Conservation (phyloP, 2,113 vertebrate species). For the Natator depressus region DNA sequence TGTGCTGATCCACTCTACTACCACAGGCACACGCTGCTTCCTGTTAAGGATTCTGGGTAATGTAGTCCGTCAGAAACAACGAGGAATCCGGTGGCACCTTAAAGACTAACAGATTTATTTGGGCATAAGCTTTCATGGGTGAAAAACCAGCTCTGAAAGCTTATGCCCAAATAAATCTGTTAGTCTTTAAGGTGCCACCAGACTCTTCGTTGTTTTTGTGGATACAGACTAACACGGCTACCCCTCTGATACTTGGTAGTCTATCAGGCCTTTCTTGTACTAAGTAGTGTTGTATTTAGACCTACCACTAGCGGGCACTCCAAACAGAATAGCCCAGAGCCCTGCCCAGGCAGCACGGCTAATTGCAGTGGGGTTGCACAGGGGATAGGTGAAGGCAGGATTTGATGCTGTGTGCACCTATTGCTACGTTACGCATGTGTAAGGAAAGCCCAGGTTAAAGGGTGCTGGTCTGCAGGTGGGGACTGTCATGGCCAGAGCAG, state of each 20-base stretch:
- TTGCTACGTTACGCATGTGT: background rate
- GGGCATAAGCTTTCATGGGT: no score
- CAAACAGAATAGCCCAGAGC: background rate
- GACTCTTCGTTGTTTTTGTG: no score
- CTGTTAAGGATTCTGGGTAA: background rate
- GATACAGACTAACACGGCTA: no score
- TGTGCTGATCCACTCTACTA: background rate
- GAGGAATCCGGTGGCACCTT: no score
- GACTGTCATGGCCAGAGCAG: background rate
- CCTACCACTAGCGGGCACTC: background rate
- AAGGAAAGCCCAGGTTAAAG: background rate
- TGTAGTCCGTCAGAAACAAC: background rate
- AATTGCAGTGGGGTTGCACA: background rate
- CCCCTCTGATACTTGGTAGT: no score
- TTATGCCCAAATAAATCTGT: no score
- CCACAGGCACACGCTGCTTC: background rate
- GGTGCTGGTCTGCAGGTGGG: background rate
- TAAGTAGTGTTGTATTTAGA: background rate
- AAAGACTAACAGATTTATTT: no score
- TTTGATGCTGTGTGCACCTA: background rate
- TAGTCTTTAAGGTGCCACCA: no score
- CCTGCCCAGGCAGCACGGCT: background rate
- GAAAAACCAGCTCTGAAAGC: no score
- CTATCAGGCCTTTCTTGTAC: background rate
- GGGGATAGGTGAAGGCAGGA: background rate